These are phyloP conservation scores for Proales similis DNA, from an alignment of 1,140 invertebrate species.

Conservation along the genomic window DNA sequence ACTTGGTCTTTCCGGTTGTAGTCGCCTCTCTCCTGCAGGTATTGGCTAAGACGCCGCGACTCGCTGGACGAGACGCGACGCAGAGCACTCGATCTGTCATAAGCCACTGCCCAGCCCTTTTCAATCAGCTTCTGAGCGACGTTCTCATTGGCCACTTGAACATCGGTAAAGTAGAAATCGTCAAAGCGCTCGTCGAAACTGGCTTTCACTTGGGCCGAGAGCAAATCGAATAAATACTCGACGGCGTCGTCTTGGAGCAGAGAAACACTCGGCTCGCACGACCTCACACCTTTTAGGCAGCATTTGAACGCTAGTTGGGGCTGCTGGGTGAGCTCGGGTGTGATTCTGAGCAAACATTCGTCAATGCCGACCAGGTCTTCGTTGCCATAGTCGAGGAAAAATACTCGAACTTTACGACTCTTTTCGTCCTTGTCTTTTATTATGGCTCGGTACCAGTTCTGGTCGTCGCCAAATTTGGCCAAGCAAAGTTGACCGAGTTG, in stretches of 20 bases:
- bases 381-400: slow-evolving; percentile 31
- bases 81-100: no score
- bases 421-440: slow-evolving; percentile 11
- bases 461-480: slow-evolving; percentile 21
- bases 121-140: slow-evolving; percentile 1
- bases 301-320: slow-evolving; percentile 18
- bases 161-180: not conserved
- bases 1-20: not conserved
- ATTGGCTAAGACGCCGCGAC: no score
- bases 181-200: not conserved
- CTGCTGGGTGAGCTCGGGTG: not conserved
- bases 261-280: not conserved
- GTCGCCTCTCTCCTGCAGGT: no score
- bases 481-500: not conserved
- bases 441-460: slow-evolving; percentile 24
- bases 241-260: not conserved
- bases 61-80: no score
- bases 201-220: not conserved
- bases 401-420: not conserved
- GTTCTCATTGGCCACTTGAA: not conserved
- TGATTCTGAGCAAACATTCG: not conserved
- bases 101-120: no score
- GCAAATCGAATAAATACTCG: slow-evolving; percentile 24
- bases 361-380: not conserved
- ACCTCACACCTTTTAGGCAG: slow-evolving; percentile 19